Conservation (phyloP, 92 coral and sea anemone genomes). For the Blastomussa wellsi region DNA sequence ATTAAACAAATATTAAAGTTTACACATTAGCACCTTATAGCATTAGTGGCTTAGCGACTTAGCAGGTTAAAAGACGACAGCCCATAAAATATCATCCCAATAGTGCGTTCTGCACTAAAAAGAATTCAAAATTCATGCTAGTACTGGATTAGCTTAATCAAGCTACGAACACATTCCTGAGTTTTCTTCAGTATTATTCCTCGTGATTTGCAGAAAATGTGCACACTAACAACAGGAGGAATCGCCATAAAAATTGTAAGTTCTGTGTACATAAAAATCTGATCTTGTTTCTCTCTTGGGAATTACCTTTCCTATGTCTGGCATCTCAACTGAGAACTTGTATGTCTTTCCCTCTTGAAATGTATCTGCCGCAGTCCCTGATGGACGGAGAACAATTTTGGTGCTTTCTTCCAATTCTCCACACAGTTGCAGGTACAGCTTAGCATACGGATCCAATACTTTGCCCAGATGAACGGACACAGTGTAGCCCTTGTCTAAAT, state of each 20-base stretch:
- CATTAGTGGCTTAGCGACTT: too few species aligned
- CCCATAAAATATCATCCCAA: too few species aligned
- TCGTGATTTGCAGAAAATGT: background rate
- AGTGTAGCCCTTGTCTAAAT: constrained; percentile 79
- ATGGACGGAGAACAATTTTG: constrained; percentile 94
- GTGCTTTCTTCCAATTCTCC: constrained; percentile 93
- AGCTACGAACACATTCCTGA: too few species aligned
- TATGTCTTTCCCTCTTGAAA: constrained; percentile 92
- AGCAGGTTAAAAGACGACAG: too few species aligned
- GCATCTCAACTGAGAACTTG: constrained; percentile 98
- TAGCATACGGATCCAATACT: constrained; percentile 85
- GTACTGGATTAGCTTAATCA: too few species aligned
- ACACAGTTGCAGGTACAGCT: constrained; percentile 87
- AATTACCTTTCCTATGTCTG: constrained; percentile 86
- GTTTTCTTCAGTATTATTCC: background rate
- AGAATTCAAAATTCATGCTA: too few species aligned
- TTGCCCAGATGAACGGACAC: constrained; percentile 89
- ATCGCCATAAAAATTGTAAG: too few species aligned
- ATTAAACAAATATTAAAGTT: too few species aligned
- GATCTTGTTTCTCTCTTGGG: too few species aligned
- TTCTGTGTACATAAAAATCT: too few species aligned
- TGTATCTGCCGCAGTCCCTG: constrained; percentile 78
- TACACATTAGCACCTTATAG: too few species aligned
- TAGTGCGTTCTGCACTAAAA: too few species aligned
- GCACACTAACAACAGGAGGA: background rate